Conservation (phyloP, 2,797 vertebrate species). For the Fistularia tabacaria region DNA sequence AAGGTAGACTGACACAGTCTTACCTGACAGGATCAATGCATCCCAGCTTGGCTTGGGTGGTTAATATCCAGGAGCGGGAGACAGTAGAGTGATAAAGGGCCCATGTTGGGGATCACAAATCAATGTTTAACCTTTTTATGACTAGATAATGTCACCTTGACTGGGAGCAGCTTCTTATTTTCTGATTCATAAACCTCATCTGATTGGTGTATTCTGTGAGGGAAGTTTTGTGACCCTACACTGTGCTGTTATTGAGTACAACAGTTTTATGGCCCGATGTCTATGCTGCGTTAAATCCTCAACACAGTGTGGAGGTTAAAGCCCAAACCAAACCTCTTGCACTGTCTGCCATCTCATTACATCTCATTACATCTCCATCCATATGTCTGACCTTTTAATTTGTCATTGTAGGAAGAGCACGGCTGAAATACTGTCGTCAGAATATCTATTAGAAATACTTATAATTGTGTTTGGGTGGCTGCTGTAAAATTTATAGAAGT, state of each 20-base stretch:
- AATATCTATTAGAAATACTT: too few relatives aligned
- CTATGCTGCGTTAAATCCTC: background rate
- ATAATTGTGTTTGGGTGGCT: too few relatives aligned
- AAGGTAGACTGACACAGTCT: background rate
- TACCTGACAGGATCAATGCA: background rate
- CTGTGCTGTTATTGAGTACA: conserved; percentile 35
- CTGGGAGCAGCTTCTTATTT: conserved; percentile 53
- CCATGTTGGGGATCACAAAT: conserved; percentile 20
- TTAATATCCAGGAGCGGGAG: background rate
- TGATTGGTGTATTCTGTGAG: conserved; percentile 22
- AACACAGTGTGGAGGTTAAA: conserved; percentile 25
- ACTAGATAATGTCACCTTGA: conserved; percentile 55
- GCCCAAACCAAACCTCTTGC: background rate
- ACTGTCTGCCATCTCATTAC: too few relatives aligned
- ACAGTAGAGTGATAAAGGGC: background rate
- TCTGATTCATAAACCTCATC: conserved; percentile 62
- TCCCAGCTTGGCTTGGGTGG: background rate
- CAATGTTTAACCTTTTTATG: conserved; percentile 21
- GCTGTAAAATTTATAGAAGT: too few relatives aligned
- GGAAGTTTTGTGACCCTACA: conserved; percentile 48
- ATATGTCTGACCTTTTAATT: too few relatives aligned
- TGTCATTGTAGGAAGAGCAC: too few relatives aligned
- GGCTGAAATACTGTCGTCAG: too few relatives aligned
- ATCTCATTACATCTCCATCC: too few relatives aligned
- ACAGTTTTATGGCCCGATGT: conserved; percentile 35